Conservation (phyloP, 2,888 invertebrate genomes). For the Ephialtes manifestator region DNA sequence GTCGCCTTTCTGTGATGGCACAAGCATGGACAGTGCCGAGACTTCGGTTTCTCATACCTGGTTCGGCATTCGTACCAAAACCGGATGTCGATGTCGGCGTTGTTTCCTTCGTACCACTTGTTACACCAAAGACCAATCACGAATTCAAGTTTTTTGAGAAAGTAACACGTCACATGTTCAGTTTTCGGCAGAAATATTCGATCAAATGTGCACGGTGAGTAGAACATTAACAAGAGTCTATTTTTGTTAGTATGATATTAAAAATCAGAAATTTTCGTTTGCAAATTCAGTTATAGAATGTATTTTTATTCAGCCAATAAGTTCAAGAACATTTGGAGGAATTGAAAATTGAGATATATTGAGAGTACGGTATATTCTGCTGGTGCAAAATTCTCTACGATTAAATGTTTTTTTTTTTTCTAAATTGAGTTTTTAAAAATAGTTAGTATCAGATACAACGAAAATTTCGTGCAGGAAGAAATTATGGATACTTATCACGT, state of each 20-base stretch:
- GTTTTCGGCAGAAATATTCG: conserved; percentile 94
- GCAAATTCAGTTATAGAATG: too few relatives aligned
- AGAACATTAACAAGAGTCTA: not conserved
- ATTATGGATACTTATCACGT: too few relatives aligned
- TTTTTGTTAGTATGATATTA: not conserved
- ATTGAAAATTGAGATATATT: too few relatives aligned
- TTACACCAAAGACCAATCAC: conserved; percentile 90
- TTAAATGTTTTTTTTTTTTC: too few relatives aligned
- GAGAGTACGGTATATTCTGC: too few relatives aligned
- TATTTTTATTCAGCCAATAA: too few relatives aligned
- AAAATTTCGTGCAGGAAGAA: too few relatives aligned
- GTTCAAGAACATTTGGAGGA: too few relatives aligned
- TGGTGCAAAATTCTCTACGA: too few relatives aligned
- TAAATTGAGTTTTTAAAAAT: too few relatives aligned
- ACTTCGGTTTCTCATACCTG: conserved; percentile 95
- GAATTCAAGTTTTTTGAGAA: conserved; percentile 96
- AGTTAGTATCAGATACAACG: too few relatives aligned
- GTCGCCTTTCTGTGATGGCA: conserved; percentile 97
- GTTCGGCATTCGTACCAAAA: conserved; percentile 95
- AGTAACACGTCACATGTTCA: conserved; percentile 94
- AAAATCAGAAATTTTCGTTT: too few relatives aligned
- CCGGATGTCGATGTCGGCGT: conserved; percentile 99
- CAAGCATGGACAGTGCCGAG: conserved; percentile 96
- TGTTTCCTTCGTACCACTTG: conserved; percentile 94
- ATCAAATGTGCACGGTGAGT: conserved; percentile 89